Evolutionary conservation across 2,797 vertebrate genomes (phyloP), one percentile per base, ranked within the genome.

Genomic region (Taeniopygia guttata): DNA sequence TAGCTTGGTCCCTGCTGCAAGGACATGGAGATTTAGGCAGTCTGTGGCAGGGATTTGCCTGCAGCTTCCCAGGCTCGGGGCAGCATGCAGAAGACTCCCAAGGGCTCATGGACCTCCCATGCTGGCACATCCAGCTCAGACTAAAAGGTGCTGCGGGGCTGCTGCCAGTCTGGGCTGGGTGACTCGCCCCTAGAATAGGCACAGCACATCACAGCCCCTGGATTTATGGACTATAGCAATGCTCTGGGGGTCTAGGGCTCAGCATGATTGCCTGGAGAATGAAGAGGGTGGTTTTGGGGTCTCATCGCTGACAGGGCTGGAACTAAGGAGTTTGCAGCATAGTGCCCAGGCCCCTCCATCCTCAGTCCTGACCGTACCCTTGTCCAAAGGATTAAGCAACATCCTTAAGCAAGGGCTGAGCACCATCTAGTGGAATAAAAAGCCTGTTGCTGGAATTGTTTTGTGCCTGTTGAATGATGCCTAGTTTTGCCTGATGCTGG

Each of bases 401-500:
- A 46, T n/a, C n/a, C 56, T 58, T 73, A 46, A 80, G 19, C 36
- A n/a, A 75, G 55, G 17, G 8, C 32, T 72, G 32, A 21, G 79
- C 89, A 87, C 95, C 95, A 89, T 34, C 95, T 95, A 75, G 89
- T 84, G 96, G 95, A 81, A 42, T 16, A 30, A 84, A 67, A 69
- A 42, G 13, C 2, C 25, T 34, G 36, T 34, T 72, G 30, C 81
- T n/a, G 55, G 17, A 20, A 74, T 2, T 1, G 2, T 48, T 72
- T 74, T 38, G 49, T 46, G 38, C 38, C 29, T 23, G 15, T 22
- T 26, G 34, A 55, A 48, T 10, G 49, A 59, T 7, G 17, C 6
- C 8, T 16, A 46, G 29, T 13, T 46, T 40, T 42, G 25, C 56
- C 48, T 48, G 13, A 25, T 40, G 58, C 49, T 3, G 4, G 29